Evolutionary conservation across 2,888 invertebrate genomes (phyloP).

Genomic region (Leuctra nigra): DNA sequence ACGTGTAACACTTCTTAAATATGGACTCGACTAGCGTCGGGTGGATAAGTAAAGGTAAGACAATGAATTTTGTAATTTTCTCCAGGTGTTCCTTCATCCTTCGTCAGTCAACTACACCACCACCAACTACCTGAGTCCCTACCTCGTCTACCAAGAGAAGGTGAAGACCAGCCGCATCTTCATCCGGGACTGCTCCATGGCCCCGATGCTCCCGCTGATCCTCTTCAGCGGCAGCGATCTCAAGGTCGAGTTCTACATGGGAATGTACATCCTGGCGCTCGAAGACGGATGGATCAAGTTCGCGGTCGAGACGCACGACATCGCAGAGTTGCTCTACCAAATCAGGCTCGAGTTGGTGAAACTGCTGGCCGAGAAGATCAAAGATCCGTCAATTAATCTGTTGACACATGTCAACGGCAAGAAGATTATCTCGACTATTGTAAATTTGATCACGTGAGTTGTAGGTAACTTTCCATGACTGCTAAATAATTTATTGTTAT

Average conservation of each 20-base stretch:
- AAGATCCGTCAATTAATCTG: conserved; percentile 69
- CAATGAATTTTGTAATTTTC: too few relatives aligned
- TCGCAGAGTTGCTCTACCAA: conserved; percentile 76
- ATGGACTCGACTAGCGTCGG: too few relatives aligned
- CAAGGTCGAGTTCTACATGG: conserved; percentile 64
- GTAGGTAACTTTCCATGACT: too few relatives aligned
- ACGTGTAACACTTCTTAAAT: too few relatives aligned
- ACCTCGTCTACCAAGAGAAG: conserved; percentile 76
- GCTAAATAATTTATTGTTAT: too few relatives aligned
- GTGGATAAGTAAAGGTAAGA: too few relatives aligned
- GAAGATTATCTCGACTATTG: conserved; percentile 67
- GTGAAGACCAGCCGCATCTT: conserved; percentile 72
- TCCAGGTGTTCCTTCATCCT: conserved; percentile 56
- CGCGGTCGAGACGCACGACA: conserved; percentile 66
- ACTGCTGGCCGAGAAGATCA: conserved; percentile 76
- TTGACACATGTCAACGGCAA: conserved; percentile 66
- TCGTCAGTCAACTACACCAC: conserved; percentile 65
- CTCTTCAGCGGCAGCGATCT: conserved; percentile 62
- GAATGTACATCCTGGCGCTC: conserved; percentile 63
- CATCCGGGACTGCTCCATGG: conserved; percentile 74
- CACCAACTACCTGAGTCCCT: conserved; percentile 63
- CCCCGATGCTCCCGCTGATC: conserved; percentile 65
- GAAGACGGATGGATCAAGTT: conserved; percentile 81
- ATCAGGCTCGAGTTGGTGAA: conserved; percentile 68
- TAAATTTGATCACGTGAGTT: conserved; percentile 47